A percentile compares a stretch with the other conserved stretches of the same genome.
Evolutionary conservation across 2,113 vertebrate genomes (phyloP).

Genomic region (Chloropsis cyanopogon): DNA sequence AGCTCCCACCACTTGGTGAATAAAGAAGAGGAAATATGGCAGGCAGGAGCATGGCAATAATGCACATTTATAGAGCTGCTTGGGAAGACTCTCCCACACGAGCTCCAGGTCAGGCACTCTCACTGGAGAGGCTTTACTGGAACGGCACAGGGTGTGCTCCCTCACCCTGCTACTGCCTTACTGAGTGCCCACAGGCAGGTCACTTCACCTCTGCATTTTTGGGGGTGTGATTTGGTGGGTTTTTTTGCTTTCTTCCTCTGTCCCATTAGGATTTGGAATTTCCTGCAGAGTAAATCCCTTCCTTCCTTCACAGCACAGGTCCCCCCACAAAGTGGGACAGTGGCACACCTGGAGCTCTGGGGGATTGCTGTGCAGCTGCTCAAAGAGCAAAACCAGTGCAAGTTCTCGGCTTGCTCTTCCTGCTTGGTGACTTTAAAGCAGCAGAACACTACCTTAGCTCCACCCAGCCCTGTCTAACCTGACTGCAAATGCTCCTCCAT

Average conservation of each 20-base stretch:
- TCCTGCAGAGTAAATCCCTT: neutral
- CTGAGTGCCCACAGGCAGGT: neutral
- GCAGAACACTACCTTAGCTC: neutral
- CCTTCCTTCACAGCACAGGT: neutral
- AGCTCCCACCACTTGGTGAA: neutral
- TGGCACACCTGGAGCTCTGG: neutral
- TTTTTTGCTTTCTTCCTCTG: neutral
- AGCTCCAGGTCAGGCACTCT: neutral
- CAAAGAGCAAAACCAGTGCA: neutral
- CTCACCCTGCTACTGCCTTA: neutral
- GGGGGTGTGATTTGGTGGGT: neutral
- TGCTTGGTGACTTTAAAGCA: neutral
- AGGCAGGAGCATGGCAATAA: neutral
- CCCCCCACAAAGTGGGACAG: rapidly evolving
- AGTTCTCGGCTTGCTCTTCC: neutral
- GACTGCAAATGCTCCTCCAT: neutral
- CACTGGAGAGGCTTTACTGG: neutral
- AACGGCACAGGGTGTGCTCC: neutral
- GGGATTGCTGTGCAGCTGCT: neutral
- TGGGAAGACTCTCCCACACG: neutral
- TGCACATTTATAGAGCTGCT: neutral
- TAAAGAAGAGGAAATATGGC: slow-evolving; percentile 8
- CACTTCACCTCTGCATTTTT: neutral
- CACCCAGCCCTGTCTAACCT: neutral
- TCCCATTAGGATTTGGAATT: neutral